Evolutionary conservation across 2,888 invertebrate species (phyloP), one percentile per base, ranked within the genome.

Genomic region (Drosophila leonis): DNA sequence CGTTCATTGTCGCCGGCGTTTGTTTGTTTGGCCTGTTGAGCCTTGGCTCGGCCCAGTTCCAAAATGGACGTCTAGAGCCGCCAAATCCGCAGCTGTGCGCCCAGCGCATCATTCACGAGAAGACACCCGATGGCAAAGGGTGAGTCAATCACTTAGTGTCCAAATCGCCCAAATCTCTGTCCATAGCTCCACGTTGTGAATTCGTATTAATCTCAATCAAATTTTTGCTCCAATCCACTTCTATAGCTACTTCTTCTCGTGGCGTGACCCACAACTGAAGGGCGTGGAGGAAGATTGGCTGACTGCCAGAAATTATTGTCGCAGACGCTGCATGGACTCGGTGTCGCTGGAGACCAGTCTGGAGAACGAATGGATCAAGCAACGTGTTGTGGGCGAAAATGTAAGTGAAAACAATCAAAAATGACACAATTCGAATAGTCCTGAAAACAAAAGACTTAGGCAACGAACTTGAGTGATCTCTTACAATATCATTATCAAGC

Each of bases 311-410:
- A 98, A 98, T 92, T 97, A 95, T 93, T 98, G 98, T 93, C 94
- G 98, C 72, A 95, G 96, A 93, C 95, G 97, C 68, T 98, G 98
- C 93, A 98, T 98, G 98, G 98, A 98, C 93, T 95, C 97, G 55
- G 96, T 97, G 51, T 97, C 97, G 4, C 92, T 98, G 86, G 97
- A 98, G 93, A 97, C 97, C 62, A 96, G 96, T 80, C 95, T 95
- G 63, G 97, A 98, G 93, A 97, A 97, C 91, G 97, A 97, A 92
- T 97, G 97, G 95, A 95, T 97, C 90, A 97, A 97, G 92, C 95
- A 95, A 70, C 95, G 95, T 80, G 94, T 98, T 80, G 95, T 96
- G 3, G 95, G 96, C 83, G 96, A 96, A 90, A 96, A 96, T 94
- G 97, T 97, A 94, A 94, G 93, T 91, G 20, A 0, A n/a, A 3